Percentiles rank a stretch among this genome's conserved stretches.
Evolutionary conservation across 2,113 vertebrate genomes (phyloP).

Genomic region (Percopsis transmontana): DNA sequence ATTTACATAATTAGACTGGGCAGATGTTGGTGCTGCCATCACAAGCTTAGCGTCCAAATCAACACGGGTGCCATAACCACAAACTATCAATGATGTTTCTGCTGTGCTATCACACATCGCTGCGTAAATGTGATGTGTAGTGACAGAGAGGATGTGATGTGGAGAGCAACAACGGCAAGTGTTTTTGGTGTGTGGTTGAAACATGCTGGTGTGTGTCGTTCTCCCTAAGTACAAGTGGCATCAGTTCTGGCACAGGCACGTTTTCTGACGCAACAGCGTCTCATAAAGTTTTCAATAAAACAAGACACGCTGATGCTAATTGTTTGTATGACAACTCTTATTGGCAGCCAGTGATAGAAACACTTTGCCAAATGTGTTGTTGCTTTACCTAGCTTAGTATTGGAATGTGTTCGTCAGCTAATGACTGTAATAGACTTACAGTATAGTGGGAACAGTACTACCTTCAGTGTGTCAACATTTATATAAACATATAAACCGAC

Average conservation of each 20-base stretch:
- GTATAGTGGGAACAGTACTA: neutral
- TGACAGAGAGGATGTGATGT: conserved; percentile 11
- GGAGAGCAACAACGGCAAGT: neutral
- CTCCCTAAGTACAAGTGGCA: conserved; percentile 3
- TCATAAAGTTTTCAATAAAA: neutral
- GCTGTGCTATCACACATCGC: conserved; percentile 19
- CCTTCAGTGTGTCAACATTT: conserved; percentile 7
- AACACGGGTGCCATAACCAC: conserved; percentile 49
- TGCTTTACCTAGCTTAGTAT: neutral
- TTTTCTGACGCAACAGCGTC: neutral
- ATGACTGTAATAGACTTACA: neutral
- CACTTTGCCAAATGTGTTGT: neutral
- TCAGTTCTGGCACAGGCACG: conserved; percentile 18
- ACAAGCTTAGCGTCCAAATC: conserved; percentile 60
- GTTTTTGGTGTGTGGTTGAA: conserved; percentile 1
- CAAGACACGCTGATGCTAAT: neutral
- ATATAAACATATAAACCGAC: conserved; percentile 36
- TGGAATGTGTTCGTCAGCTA: no score
- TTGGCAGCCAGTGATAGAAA: neutral
- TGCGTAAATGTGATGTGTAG: conserved; percentile 6
- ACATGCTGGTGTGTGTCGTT: neutral
- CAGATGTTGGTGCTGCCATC: conserved; percentile 68
- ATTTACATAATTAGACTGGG: conserved; percentile 78
- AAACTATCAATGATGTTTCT: conserved; percentile 29
- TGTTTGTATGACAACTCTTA: conserved; percentile 5